A percentile compares a stretch with the other conserved stretches of the same genome.
Evolutionary conservation across 2,113 vertebrate genomes (phyloP).

Genomic region (Archilochus colubris): DNA sequence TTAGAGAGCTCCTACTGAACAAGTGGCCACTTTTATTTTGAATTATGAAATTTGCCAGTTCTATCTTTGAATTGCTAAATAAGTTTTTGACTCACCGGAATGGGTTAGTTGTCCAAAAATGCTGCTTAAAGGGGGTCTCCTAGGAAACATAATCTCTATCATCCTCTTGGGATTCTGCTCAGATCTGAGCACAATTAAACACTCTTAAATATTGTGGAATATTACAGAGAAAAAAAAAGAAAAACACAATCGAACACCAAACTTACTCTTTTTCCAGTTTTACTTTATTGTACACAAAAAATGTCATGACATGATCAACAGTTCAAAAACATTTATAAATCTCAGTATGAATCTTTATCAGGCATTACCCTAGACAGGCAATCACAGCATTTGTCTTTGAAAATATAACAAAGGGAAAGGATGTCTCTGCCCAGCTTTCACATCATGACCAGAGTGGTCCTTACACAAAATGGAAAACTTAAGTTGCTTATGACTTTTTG

Average conservation of each 20-base stretch:
- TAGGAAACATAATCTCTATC: background rate
- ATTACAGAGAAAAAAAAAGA: background rate
- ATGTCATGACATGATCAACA: background rate
- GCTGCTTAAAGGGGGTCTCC: background rate
- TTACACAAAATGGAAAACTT: background rate
- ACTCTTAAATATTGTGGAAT: background rate
- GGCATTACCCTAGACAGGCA: background rate
- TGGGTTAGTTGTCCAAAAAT: background rate
- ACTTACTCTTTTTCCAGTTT: background rate
- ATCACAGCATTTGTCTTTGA: background rate
- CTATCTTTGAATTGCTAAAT: background rate
- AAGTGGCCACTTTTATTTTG: background rate
- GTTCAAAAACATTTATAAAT: background rate
- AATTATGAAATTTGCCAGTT: background rate
- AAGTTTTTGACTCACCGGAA: background rate
- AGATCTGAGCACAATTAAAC: background rate
- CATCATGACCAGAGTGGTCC: background rate
- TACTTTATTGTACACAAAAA: background rate
- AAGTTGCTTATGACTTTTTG: background rate
- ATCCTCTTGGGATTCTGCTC: background rate
- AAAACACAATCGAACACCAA: background rate
- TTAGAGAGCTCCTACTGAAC: background rate
- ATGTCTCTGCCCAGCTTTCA: background rate
- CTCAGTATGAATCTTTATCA: background rate
- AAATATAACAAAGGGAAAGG: background rate